These are phyloP conservation scores for Ladona fulva DNA, from an alignment of 1,140 invertebrate genomes.

Conservation along the genomic window DNA sequence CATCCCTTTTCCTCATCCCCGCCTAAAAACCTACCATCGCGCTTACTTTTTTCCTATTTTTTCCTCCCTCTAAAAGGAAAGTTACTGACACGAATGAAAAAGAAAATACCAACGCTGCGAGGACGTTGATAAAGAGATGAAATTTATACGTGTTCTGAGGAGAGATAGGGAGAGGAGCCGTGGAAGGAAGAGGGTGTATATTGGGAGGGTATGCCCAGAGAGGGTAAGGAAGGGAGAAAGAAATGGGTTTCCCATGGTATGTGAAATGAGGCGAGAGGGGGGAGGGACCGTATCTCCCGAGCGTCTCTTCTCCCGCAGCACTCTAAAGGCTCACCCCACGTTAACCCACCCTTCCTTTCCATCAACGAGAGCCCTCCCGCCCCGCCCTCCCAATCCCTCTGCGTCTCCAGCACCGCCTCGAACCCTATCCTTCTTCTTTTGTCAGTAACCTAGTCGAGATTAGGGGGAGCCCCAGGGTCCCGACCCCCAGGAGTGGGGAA, in stretches of 20 bases:
- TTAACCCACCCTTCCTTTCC: background rate
- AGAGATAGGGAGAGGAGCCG: background rate
- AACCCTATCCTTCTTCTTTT: constrained; percentile 1
- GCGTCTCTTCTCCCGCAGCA: background rate
- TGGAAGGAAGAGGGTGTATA: constrained; percentile 3
- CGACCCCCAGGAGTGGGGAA: background rate
- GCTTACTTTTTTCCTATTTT: background rate
- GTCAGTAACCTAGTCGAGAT: constrained; percentile 8
- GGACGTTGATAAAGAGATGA: constrained; percentile 9
- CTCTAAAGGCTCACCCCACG: background rate
- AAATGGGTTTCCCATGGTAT: constrained; percentile 9
- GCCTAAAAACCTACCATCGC: background rate
- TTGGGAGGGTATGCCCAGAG: background rate
- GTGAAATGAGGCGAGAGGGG: background rate
- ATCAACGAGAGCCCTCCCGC: background rate
- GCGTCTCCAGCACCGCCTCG: background rate
- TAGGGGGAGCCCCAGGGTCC: background rate
- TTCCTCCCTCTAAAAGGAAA: constrained; percentile 5
- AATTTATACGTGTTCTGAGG: constrained; percentile 9
- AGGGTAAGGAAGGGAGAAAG: background rate
- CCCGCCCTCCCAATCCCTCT: background rate
- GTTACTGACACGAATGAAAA: constrained; percentile 9
- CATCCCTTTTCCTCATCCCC: background rate
- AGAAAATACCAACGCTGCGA: background rate
- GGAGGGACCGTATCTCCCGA: background rate